Evolutionary conservation across 2,113 vertebrate species (phyloP).

Genomic region (Atrichornis clamosus): DNA sequence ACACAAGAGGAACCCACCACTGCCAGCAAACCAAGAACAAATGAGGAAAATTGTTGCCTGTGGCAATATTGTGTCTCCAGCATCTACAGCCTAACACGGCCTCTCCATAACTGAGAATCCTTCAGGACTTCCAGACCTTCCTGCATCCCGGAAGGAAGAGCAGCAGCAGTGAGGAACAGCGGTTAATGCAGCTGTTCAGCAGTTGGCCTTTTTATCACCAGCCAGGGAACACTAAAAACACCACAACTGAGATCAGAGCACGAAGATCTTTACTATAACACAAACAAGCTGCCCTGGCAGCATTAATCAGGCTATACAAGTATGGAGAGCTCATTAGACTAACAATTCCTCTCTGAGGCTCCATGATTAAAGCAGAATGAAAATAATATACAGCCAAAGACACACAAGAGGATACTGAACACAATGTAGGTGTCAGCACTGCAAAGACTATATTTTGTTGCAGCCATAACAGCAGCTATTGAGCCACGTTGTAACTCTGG

Average conservation of each 20-base stretch:
- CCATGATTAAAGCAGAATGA: slow-evolving; percentile 40
- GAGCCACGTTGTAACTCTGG: neutral
- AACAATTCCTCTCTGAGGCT: slow-evolving; percentile 50
- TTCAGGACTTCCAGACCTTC: neutral
- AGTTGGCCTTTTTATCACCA: slow-evolving; percentile 7
- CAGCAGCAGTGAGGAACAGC: neutral
- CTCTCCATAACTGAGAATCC: neutral
- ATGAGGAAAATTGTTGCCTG: neutral
- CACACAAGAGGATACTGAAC: neutral
- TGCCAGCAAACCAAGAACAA: neutral
- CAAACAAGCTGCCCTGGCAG: neutral
- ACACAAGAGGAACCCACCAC: neutral
- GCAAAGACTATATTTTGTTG: neutral
- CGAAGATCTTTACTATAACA: neutral
- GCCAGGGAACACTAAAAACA: slow-evolving; percentile 13
- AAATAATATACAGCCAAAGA: slow-evolving; percentile 25
- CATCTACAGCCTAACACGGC: rapidly evolving
- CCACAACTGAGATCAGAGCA: neutral
- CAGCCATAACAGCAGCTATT: neutral
- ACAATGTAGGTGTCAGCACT: neutral
- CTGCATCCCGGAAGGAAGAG: neutral
- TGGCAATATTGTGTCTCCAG: neutral
- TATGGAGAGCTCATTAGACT: slow-evolving; percentile 34
- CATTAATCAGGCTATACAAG: slow-evolving; percentile 41
- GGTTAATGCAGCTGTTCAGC: neutral